A percentile compares a stretch with the other conserved stretches of the same genome.
These are phyloP conservation scores for Drosophila arawakana DNA, from an alignment of 1,140 invertebrate species.

Conservation along the genomic window DNA sequence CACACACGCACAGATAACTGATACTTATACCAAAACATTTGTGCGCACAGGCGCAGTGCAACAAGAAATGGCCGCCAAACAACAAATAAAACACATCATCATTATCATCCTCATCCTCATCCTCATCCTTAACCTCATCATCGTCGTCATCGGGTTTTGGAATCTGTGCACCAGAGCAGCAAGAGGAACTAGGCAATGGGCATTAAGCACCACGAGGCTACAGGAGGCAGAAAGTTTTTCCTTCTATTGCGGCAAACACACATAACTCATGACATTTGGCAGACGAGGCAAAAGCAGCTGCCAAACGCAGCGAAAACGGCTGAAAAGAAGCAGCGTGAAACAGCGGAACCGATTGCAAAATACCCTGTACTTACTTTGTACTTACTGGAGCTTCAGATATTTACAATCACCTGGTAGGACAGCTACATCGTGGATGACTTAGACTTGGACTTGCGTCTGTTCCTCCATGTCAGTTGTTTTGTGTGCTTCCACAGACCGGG, in stretches of 20 bases:
- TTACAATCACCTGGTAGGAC: too few relatives aligned
- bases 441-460: too few relatives aligned
- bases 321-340: too few relatives aligned
- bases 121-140: conserved; percentile 9
- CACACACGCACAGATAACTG: conserved; percentile 9
- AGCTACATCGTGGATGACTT: too few relatives aligned
- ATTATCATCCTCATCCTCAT: conserved; percentile 2
- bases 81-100: conserved; percentile 52
- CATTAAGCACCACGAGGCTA: conserved; percentile 4
- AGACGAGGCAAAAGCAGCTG: conserved; percentile 62
- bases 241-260: conserved; percentile 53
- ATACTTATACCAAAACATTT: conserved; percentile 42
- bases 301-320: conserved; percentile 58
- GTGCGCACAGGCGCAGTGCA: conserved; percentile 74
- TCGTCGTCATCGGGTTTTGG: conserved; percentile 23
- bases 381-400: too few relatives aligned
- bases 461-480: too few relatives aligned
- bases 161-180: background rate
- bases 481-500: too few relatives aligned
- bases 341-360: too few relatives aligned
- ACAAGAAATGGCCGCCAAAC: conserved; percentile 73
- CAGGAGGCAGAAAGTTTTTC: conserved; percentile 36
- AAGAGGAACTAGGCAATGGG: background rate
- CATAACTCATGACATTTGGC: conserved; percentile 74
- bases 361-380: too few relatives aligned